A percentile compares a stretch with the other conserved stretches of the same genome.
phyloP scores from a whole-genome alignment of 2,888 invertebrate species.

The Autographa gamma region DNA sequence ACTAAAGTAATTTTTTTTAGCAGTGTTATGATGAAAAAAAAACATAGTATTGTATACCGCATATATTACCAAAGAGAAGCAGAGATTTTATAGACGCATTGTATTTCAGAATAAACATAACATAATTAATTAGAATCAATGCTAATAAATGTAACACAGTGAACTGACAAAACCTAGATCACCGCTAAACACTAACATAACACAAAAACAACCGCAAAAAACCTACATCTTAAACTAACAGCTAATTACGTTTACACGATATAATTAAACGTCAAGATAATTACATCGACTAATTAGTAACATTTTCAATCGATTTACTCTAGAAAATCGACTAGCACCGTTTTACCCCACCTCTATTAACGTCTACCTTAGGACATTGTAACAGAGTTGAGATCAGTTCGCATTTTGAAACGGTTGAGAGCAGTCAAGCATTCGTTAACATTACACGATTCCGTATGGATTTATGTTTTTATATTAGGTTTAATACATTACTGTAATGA shows the following conservation, averaged over 20 bases:
- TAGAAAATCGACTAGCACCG: constrained; percentile 31
- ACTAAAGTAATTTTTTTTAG: no score
- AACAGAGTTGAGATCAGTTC: constrained; percentile 34
- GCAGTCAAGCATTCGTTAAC: constrained; percentile 22
- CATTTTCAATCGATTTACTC: constrained; percentile 54
- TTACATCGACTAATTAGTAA: constrained; percentile 50
- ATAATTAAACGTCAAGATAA: constrained; percentile 50
- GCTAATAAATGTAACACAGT: not conserved
- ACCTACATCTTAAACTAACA: constrained; percentile 43
- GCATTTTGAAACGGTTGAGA: constrained; percentile 35
- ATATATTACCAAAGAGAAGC: no score
- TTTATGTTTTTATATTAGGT: constrained; percentile 8
- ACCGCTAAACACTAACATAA: constrained; percentile 9
- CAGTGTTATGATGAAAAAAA: no score
- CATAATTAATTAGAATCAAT: not conserved
- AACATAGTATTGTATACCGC: no score
- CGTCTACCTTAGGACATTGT: constrained; percentile 27
- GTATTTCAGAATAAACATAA: no score
- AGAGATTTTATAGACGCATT: no score
- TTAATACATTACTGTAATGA: constrained; percentile 16
- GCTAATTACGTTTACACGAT: constrained; percentile 45
- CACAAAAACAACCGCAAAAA: constrained; percentile 37
- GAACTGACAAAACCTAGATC: constrained; percentile 15
- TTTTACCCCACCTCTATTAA: not conserved
- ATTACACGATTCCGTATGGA: constrained; percentile 10